Evolutionary conservation across 2,888 invertebrate genomes (phyloP).

Genomic region (Nebria brevicollis): DNA sequence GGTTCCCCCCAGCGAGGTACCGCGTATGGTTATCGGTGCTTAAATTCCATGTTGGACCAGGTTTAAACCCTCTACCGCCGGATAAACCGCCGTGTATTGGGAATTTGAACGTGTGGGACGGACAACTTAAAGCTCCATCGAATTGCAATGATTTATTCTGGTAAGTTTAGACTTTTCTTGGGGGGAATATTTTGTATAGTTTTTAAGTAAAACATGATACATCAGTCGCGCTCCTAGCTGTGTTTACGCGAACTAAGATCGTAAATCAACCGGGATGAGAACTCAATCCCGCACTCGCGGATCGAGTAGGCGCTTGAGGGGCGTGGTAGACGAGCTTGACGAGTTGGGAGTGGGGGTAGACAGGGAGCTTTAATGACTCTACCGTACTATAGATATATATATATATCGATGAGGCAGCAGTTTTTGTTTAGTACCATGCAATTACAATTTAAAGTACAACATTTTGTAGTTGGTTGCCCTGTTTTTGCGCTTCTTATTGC

Average conservation of each 20-base stretch:
- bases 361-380: background rate
- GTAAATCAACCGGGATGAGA: too few relatives aligned
- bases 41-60: slow-evolving; percentile 81
- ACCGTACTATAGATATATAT: background rate
- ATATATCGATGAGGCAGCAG: background rate
- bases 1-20: slow-evolving; percentile 73
- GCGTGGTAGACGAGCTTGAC: too few relatives aligned
- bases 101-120: slow-evolving; percentile 88
- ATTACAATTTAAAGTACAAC: background rate
- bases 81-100: slow-evolving; percentile 83
- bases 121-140: slow-evolving; percentile 79
- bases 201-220: background rate
- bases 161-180: slow-evolving; percentile 54
- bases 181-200: too few relatives aligned
- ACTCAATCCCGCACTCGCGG: too few relatives aligned
- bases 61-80: slow-evolving; percentile 70
- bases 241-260: too few relatives aligned
- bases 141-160: slow-evolving; percentile 84
- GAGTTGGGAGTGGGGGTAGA: background rate
- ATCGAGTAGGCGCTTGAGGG: too few relatives aligned
- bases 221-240: too few relatives aligned
- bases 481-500: slow-evolving; percentile 19
- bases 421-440: background rate
- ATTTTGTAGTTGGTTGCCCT: background rate
- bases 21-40: slow-evolving; percentile 87